Percentiles rank a stretch among this genome's conserved stretches.
These are phyloP conservation scores for Romanogobio albipinnatus DNA, from an alignment of 2,113 vertebrate species.

Conservation along the genomic window DNA sequence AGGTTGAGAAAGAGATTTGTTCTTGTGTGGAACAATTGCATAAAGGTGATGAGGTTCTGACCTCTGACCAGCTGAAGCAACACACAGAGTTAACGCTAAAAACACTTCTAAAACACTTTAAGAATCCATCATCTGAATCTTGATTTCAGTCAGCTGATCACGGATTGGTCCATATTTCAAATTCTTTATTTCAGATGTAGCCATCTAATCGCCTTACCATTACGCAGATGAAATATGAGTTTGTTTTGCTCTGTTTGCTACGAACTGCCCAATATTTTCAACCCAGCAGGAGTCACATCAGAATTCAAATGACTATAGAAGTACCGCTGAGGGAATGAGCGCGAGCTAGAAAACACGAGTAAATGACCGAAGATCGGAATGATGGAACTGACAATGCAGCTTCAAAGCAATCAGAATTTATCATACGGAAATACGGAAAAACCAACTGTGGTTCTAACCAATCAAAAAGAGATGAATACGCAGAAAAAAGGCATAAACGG, in stretches of 20 bases:
- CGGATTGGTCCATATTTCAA: background rate
- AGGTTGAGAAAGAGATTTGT: slow-evolving; percentile 10
- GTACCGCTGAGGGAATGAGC: background rate
- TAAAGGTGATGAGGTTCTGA: slow-evolving; percentile 45
- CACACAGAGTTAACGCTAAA: background rate
- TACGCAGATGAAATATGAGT: slow-evolving; percentile 20
- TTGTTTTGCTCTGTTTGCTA: slow-evolving; percentile 23
- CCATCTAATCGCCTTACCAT: slow-evolving; percentile 26
- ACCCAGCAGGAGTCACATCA: slow-evolving; percentile 43
- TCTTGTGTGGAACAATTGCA: slow-evolving; percentile 34
- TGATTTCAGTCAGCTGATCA: background rate
- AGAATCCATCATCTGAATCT: background rate
- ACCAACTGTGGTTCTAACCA: background rate
- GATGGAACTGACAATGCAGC: background rate
- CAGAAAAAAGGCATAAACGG: background rate
- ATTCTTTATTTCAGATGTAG: slow-evolving; percentile 2
- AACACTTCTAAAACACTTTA: background rate
- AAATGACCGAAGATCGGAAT: slow-evolving; percentile 2
- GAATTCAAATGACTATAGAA: slow-evolving; percentile 37
- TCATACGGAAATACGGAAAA: background rate
- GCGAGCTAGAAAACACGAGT: background rate
- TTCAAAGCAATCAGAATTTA: background rate
- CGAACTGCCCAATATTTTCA: slow-evolving; percentile 25
- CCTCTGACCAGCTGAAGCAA: slow-evolving; percentile 46
- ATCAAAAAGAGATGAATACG: background rate